Percentiles rank a stretch among this genome's conserved stretches.
phyloP scores from a whole-genome alignment of 2,797 vertebrate genomes.

The Tiaroga cobitis region DNA sequence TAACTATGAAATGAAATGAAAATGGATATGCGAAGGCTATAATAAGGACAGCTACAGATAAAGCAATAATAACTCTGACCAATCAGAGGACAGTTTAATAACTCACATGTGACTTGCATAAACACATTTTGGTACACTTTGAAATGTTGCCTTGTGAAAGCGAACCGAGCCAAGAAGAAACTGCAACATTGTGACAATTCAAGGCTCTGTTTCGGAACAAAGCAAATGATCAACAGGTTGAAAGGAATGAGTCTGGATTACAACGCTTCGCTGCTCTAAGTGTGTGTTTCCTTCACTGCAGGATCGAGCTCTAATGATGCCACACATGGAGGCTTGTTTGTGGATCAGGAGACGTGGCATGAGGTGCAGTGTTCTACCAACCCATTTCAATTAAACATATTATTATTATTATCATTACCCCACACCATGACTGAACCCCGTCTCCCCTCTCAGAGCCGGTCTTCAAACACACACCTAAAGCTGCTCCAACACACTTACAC shows the following conservation, averaged over 20 bases:
- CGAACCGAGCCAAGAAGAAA: neutral
- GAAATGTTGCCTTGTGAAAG: neutral
- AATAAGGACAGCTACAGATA: neutral
- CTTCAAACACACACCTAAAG: neutral
- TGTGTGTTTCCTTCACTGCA: neutral
- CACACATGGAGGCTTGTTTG: constrained; percentile 30
- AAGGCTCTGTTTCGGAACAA: neutral
- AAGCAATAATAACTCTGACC: neutral
- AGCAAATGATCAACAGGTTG: neutral
- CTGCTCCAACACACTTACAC: neutral
- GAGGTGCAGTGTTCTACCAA: constrained; percentile 24
- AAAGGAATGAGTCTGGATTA: neutral
- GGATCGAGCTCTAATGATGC: constrained; percentile 11
- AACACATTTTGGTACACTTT: neutral
- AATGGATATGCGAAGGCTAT: neutral
- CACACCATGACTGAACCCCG: constrained; percentile 33
- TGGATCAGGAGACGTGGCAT: constrained; percentile 26
- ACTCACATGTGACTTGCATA: neutral
- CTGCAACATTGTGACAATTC: neutral
- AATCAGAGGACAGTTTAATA: neutral
- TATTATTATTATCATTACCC: neutral
- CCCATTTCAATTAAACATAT: too few species aligned
- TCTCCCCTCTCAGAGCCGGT: neutral
- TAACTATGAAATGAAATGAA: neutral
- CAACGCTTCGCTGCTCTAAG: neutral